Evolutionary conservation across 2,113 vertebrate genomes (phyloP).

Genomic region (Petrocephalus microphthalmus): DNA sequence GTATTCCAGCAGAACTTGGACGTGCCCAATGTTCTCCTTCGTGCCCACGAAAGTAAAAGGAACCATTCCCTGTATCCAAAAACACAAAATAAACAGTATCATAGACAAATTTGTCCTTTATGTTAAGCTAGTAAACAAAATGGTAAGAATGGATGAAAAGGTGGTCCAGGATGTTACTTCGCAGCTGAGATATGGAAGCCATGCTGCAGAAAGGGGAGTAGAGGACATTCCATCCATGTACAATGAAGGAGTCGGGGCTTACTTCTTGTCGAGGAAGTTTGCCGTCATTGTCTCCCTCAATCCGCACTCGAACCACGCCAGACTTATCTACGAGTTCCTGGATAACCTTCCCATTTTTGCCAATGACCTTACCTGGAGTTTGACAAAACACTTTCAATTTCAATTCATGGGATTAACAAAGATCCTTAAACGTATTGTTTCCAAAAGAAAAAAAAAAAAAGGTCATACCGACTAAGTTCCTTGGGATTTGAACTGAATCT

Average conservation of each 20-base stretch:
- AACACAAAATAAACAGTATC: slow-evolving; percentile 17
- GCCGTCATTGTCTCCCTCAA: slow-evolving; percentile 83
- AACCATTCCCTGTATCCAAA: slow-evolving; percentile 83
- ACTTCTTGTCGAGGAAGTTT: slow-evolving; percentile 80
- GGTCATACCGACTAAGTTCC: slow-evolving; percentile 74
- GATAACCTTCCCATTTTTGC: slow-evolving; percentile 85
- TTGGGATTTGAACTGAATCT: slow-evolving; percentile 79
- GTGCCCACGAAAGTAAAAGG: slow-evolving; percentile 96
- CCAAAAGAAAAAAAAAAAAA: too few species aligned
- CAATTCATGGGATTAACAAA: neutral
- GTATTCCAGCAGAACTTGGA: slow-evolving; percentile 91
- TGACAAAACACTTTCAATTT: neutral
- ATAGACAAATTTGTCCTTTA: slow-evolving; percentile 28
- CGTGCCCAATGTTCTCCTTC: slow-evolving; percentile 92
- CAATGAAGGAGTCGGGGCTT: slow-evolving; percentile 30
- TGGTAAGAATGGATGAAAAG: neutral
- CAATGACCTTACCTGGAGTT: slow-evolving; percentile 79
- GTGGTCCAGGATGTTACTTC: neutral
- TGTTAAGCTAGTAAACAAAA: slow-evolving; percentile 32
- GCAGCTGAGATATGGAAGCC: neutral
- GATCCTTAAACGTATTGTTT: neutral
- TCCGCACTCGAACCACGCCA: slow-evolving; percentile 78
- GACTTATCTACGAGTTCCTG: slow-evolving; percentile 91
- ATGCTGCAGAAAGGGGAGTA: neutral
- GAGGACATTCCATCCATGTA: neutral